Conservation (phyloP, 35 echinoderm and acorn worm species). For the Anneissia japonica region DNA sequence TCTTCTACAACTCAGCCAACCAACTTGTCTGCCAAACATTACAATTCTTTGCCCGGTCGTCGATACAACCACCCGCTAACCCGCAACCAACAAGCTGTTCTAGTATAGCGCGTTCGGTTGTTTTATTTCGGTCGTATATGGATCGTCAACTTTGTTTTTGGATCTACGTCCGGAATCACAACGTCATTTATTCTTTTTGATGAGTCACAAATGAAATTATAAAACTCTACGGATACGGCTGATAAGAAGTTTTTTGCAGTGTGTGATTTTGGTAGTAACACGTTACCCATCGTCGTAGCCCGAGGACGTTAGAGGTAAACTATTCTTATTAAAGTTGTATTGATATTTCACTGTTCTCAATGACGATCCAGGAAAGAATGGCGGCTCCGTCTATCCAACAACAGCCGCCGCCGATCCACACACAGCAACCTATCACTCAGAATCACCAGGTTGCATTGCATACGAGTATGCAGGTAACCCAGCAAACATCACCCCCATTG, state of each 20-base stretch:
- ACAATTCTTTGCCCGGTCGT: not conserved
- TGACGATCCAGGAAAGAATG: not conserved
- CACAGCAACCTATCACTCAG: not conserved
- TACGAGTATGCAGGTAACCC: not conserved
- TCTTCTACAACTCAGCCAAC: not conserved
- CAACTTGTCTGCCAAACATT: not conserved
- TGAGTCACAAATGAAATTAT: not conserved
- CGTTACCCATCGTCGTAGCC: not conserved
- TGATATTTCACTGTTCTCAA: not conserved
- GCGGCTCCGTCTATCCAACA: not conserved
- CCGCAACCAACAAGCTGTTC: not conserved
- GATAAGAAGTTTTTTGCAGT: not conserved
- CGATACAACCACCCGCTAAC: not conserved
- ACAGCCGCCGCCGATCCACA: not conserved
- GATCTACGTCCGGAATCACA: not conserved
- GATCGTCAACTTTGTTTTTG: not conserved
- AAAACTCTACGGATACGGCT: not conserved
- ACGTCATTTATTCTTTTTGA: not conserved
- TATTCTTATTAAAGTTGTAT: not conserved
- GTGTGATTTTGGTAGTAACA: not conserved
- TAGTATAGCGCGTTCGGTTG: no score
- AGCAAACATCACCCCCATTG: not conserved
- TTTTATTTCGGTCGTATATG: not conserved
- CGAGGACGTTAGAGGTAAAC: not conserved
- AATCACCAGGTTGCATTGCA: not conserved